Base-by-base conservation (phyloP, 2,888 invertebrate species). In the Atrina japonica region DNA sequence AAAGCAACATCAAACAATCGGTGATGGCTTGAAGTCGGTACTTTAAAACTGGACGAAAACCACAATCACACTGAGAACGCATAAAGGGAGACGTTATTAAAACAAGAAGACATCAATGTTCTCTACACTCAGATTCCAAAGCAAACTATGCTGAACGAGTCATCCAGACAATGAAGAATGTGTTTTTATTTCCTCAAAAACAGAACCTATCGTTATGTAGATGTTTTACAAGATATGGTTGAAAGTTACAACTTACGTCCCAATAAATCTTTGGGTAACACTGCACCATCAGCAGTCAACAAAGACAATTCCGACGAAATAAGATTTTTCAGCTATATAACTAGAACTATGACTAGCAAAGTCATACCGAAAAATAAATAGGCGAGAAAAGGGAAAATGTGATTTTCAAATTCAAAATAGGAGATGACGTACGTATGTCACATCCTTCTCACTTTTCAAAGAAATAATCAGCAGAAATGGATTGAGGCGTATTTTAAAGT, bases 391-490 rank as follows among this genome's bases (percentile, higher is more conserved):
- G 30, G 30, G 27, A 6, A 18, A 29, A 16, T 18, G 14, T 30
- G 52, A 59, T 6, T 58, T 41, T 18, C n/a, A n/a, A n/a, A n/a
- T n/a, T n/a, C n/a, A n/a, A n/a, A n/a, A n/a, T n/a, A n/a, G n/a
- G n/a, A n/a, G 50, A 59, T 29, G n/a, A 29, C 18, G 67, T 60
- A 29, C 16, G 60, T 7, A 60, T 67, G 14, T 67, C 60, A 21
- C 66, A 72, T 18, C 30, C 70, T 2, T 52, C 35, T 43, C 49
- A 41, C 59, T 14, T 75, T 75, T 47, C 63, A 71, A 23, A 49
- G 70, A 27, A 63, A 66, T 49, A 71, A 75, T n/a, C 49, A 64
- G 49, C 53, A 53, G n/a, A 49, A 53, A 29, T 73, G 68, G 73
- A 68, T 65, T 1, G 65, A 68, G 9, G 59, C 58, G 21, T 45